Evolutionary conservation across 2,888 invertebrate species (phyloP).

Genomic region (Crepidodera aurea): DNA sequence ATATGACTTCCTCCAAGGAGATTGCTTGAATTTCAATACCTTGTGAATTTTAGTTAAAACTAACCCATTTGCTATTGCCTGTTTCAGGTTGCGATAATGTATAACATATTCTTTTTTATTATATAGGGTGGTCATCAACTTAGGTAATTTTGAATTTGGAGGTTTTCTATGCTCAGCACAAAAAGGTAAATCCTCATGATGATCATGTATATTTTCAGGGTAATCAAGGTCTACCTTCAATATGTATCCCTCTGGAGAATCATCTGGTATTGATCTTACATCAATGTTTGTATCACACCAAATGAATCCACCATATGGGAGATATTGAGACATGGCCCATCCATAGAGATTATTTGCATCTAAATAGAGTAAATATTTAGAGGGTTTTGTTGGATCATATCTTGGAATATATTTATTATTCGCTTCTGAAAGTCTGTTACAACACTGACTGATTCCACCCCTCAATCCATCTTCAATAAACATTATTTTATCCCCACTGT

Average conservation of each 20-base stretch:
- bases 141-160: constrained; percentile 27
- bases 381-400: constrained; percentile 44
- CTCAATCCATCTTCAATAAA: neutral
- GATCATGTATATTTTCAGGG: constrained; percentile 38
- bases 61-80: constrained; percentile 40
- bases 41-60: constrained; percentile 51
- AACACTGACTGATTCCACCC: neutral
- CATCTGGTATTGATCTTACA: constrained; percentile 26
- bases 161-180: neutral
- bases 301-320: constrained; percentile 43
- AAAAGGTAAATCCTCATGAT: neutral
- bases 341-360: constrained; percentile 46
- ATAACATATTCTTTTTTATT: constrained; percentile 45
- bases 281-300: constrained; percentile 30
- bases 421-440: neutral
- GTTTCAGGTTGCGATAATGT: constrained; percentile 41
- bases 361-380: constrained; percentile 39
- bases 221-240: constrained; percentile 60
- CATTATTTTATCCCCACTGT: neutral
- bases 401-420: constrained; percentile 51
- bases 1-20: constrained; percentile 54
- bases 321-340: constrained; percentile 40
- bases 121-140: constrained; percentile 42
- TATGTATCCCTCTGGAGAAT: constrained; percentile 43
- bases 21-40: constrained; percentile 55